Evolutionary conservation across 2,113 vertebrate species (phyloP).

Genomic region (Austrofundulus limnaeus): DNA sequence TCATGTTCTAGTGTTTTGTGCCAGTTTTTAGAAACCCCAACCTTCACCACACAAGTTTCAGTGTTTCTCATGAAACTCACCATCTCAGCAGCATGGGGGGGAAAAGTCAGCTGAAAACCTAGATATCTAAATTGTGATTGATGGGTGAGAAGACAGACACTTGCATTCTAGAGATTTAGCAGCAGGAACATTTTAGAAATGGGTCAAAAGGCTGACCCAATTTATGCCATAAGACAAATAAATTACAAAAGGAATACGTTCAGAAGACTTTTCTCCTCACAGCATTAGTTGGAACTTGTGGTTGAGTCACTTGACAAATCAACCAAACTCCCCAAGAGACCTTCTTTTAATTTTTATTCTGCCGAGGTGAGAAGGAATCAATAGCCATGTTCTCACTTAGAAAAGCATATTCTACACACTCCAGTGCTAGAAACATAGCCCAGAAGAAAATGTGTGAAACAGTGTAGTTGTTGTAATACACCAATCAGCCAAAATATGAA

Average conservation of each 20-base stretch:
- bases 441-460: conserved; percentile 13
- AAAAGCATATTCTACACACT: conserved; percentile 20
- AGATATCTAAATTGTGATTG: conserved; percentile 50
- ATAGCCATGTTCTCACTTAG: conserved; percentile 60
- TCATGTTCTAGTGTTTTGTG: conserved; percentile 1
- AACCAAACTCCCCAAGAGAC: background rate
- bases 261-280: conserved; percentile 7
- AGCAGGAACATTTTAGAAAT: conserved; percentile 10
- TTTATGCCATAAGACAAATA: conserved; percentile 20
- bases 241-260: conserved; percentile 10
- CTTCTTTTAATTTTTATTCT: conserved; percentile 21
- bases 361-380: conserved; percentile 47
- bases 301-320: conserved; percentile 6
- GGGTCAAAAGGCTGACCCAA: conserved; percentile 36
- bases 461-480: conserved; percentile 1
- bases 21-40: background rate
- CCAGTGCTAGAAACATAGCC: background rate
- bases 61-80: conserved; percentile 5
- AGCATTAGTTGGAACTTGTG: background rate
- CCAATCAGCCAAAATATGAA: conserved; percentile 5
- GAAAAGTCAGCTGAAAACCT: conserved; percentile 19
- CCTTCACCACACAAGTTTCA: conserved; percentile 29
- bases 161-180: conserved; percentile 5
- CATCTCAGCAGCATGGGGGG: conserved; percentile 17
- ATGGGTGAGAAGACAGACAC: conserved; percentile 36